Conservation (phyloP, 2,888 invertebrate genomes). For the Ptychoptera contaminata region DNA sequence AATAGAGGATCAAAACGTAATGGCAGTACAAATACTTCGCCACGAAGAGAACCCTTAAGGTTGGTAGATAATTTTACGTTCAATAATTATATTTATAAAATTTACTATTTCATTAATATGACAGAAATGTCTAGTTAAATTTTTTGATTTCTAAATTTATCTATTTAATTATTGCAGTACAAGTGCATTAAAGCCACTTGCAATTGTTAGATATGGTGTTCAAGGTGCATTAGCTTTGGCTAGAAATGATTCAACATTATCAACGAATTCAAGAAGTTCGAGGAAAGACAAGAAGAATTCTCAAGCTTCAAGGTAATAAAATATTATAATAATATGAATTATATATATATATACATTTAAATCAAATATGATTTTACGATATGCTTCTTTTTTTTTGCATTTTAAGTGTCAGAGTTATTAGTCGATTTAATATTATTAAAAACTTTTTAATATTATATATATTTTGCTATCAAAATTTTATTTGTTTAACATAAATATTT, state of each 20-base stretch:
- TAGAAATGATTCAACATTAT: conserved; percentile 39
- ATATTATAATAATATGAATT: no score
- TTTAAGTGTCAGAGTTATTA: no score
- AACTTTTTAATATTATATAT: no score
- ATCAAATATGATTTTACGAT: no score
- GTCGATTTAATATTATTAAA: no score
- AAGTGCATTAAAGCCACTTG: conserved; percentile 48
- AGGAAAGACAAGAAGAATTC: conserved; percentile 33
- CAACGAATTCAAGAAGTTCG: conserved; percentile 35
- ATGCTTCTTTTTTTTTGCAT: no score
- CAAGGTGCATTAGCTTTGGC: conserved; percentile 31
- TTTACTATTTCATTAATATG: background rate
- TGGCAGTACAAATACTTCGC: conserved; percentile 19
- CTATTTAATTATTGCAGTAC: conserved; percentile 19
- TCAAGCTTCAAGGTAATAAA: conserved; percentile 29
- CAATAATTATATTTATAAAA: background rate
- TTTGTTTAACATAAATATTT: no score
- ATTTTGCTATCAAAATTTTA: no score
- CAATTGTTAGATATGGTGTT: conserved; percentile 29
- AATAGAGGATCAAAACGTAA: conserved; percentile 22
- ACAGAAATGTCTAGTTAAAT: no score
- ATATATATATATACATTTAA: no score
- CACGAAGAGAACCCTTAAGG: conserved; percentile 29
- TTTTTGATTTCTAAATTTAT: no score
- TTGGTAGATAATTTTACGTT: conserved; percentile 13